These are phyloP conservation scores for Cebus imitator DNA, from an alignment of 2,113 vertebrate genomes.

Conservation along the genomic window DNA sequence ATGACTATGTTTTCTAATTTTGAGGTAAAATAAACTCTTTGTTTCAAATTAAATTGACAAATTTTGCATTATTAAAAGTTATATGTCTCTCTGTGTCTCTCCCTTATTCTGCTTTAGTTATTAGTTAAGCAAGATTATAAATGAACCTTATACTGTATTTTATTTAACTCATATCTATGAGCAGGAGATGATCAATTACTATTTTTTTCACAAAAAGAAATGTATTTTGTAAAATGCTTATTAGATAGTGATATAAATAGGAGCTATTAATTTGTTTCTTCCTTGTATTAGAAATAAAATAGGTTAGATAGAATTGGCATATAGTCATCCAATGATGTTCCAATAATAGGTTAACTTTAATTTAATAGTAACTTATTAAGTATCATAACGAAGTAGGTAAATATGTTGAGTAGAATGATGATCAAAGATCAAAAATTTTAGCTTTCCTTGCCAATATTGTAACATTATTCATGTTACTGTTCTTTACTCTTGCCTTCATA, in stretches of 20 bases:
- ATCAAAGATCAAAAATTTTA: neutral
- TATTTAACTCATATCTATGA: neutral
- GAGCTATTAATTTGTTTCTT: neutral
- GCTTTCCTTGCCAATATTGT: neutral
- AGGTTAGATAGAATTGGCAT: neutral
- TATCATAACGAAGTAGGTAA: neutral
- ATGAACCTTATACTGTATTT: neutral
- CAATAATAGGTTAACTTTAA: neutral
- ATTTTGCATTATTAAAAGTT: neutral
- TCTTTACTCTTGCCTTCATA: neutral
- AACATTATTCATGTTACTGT: neutral
- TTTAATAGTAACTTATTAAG: neutral
- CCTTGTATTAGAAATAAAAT: neutral
- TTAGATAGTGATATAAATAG: neutral
- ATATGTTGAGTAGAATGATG: neutral
- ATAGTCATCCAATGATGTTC: neutral
- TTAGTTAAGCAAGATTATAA: neutral
- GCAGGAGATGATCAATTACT: accelerated
- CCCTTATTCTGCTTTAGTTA: neutral
- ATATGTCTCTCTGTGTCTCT: neutral
- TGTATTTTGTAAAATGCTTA: neutral
- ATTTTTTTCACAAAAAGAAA: neutral
- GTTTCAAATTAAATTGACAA: neutral
- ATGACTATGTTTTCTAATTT: neutral
- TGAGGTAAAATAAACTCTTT: neutral